phyloP scores from a whole-genome alignment of 2,113 vertebrate genomes.

The Antechinus stuartii region DNA sequence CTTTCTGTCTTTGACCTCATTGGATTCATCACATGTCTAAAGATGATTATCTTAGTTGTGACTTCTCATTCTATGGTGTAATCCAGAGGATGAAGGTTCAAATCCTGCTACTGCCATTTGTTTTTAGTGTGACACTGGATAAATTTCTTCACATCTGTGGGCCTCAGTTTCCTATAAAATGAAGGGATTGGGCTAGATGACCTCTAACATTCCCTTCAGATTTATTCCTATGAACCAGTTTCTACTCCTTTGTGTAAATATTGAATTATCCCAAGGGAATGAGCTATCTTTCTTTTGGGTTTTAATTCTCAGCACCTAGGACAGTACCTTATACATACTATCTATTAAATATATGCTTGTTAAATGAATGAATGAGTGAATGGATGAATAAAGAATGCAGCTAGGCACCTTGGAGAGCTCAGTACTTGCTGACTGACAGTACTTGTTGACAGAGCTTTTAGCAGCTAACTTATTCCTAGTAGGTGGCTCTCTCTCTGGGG shows the following conservation, averaged over 20 bases:
- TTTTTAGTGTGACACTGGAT: not conserved
- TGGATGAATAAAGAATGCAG: not conserved
- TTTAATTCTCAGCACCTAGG: not conserved
- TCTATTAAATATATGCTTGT: not conserved
- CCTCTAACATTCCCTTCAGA: not conserved
- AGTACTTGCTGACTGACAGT: constrained; percentile 10
- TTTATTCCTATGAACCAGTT: not conserved
- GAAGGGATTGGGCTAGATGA: not conserved
- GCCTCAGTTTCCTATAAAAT: not conserved
- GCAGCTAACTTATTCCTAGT: constrained; percentile 19
- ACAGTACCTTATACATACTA: not conserved
- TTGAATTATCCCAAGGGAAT: not conserved
- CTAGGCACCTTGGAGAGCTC: not conserved
- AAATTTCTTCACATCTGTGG: not conserved
- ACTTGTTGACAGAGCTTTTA: constrained; percentile 15
- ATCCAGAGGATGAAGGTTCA: not conserved
- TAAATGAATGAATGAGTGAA: not conserved
- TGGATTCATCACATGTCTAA: not conserved
- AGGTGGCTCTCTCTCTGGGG: constrained; percentile 3
- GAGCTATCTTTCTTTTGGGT: not conserved
- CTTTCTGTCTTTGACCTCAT: not conserved
- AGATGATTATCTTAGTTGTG: not conserved
- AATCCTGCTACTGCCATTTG: not conserved
- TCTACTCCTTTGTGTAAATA: not conserved
- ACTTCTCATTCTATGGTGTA: not conserved